Base-by-base conservation (phyloP, 1,140 invertebrate genomes). In the Drepana arcuata region DNA sequence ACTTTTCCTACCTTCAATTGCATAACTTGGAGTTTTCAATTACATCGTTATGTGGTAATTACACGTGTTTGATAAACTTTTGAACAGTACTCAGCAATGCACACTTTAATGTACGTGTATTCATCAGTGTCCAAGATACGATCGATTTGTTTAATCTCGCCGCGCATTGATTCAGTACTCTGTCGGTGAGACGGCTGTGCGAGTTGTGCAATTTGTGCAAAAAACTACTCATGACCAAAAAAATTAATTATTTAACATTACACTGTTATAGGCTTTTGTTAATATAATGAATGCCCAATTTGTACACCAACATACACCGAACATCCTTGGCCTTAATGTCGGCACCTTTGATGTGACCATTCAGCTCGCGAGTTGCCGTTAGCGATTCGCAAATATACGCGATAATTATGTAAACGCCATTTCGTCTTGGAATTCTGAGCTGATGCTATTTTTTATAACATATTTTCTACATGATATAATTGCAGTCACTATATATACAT, bases 311-410 rank as follows among this genome's bases (percentile, higher is more conserved):
- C n/a, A n/a, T n/a, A n/a, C 51, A 62, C 48, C 34, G 41, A 60
- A 50, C 15, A 62, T 66, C 64, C 68, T 65, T 72, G 71, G 52
- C 66, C 61, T 71, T 72, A 75, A 70, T 72, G 59, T 53, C 61
- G 59, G 61, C 38, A 37, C 42, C 52, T 70, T 70, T 68, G 61
- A 63, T 50, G 61, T 58, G 56, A 62, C 46, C 55, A 43, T 51
- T 47, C 44, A 41, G 36, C 18, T 36, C 45, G 45, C 37, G 34
- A 48, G 44, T 39, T 40, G 54, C 61, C 55, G 50, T 69, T 69
- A 68, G 55, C 55, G 47, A 59, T 68, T 63, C 39, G 49, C 51
- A 61, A 57, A 62, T 45, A 52, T 49, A 39, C 41, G 52, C 52
- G 40, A 50, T 53, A 53, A 53, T 55, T 37, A 48, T 44, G 48